Percentiles rank a stretch among this genome's conserved stretches.
phyloP scores from a whole-genome alignment of 35 echinoderm and acorn worm genomes.

The Amphiura filiformis region DNA sequence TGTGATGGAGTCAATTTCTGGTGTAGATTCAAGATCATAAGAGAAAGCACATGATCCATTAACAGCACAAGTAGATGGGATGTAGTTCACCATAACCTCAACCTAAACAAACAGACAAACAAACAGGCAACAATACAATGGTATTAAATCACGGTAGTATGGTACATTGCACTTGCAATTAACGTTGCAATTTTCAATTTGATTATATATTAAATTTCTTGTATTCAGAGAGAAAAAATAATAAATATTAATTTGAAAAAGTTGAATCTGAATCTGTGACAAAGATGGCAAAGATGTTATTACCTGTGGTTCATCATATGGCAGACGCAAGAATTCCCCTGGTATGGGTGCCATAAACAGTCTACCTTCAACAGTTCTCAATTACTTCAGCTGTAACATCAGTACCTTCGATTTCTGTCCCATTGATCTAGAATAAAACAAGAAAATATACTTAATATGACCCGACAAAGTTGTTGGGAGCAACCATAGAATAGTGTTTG shows the following conservation, averaged over 20 bases:
- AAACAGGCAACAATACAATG: too few relatives aligned
- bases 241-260: too few relatives aligned
- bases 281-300: too few relatives aligned
- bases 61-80: slow-evolving; percentile 10
- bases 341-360: slow-evolving; percentile 55
- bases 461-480: neutral
- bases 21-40: neutral
- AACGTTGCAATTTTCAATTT: too few relatives aligned
- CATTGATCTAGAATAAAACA: slow-evolving; percentile 18
- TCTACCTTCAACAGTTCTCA: slow-evolving; percentile 16
- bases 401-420: neutral
- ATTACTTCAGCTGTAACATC: neutral
- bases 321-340: slow-evolving; percentile 47
- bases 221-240: too few relatives aligned
- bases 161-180: too few relatives aligned
- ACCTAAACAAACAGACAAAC: neutral
- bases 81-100: slow-evolving; percentile 28
- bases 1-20: neutral
- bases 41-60: slow-evolving; percentile 1
- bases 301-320: slow-evolving; percentile 50
- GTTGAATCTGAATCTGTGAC: too few relatives aligned
- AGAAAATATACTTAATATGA: neutral
- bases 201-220: too few relatives aligned
- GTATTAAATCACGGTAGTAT: too few relatives aligned
- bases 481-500: neutral